phyloP scores from a whole-genome alignment of 2,113 vertebrate genomes.

The Nycticryphes semicollaris region DNA sequence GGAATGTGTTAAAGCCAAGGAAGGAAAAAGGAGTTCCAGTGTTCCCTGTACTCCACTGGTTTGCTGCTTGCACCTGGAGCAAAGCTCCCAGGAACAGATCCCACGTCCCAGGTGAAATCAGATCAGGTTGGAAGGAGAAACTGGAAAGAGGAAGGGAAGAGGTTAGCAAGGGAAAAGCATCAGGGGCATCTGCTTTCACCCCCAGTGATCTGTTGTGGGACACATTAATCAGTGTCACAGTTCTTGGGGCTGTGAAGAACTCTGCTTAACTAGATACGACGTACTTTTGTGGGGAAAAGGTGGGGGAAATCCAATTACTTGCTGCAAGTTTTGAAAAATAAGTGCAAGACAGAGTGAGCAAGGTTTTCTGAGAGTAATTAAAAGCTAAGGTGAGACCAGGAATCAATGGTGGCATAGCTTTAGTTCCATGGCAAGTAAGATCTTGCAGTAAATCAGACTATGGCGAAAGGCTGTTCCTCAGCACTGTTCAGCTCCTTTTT shows the following conservation, averaged over 20 bases:
- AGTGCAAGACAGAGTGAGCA: rapidly evolving
- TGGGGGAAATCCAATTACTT: not conserved
- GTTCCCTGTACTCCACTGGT: not conserved
- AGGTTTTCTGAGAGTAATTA: not conserved
- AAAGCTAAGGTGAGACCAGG: not conserved
- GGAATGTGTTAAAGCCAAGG: not conserved
- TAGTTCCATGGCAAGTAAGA: not conserved
- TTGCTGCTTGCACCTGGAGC: not conserved
- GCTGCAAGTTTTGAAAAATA: not conserved
- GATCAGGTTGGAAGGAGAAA: not conserved
- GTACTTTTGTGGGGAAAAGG: not conserved
- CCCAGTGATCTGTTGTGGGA: not conserved
- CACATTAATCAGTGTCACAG: not conserved
- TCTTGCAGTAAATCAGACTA: not conserved
- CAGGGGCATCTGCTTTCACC: not conserved
- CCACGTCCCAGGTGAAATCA: not conserved
- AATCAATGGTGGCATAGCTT: not conserved
- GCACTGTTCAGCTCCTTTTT: not conserved
- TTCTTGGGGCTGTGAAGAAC: not conserved
- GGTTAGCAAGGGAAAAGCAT: not conserved
- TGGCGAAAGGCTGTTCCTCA: not conserved
- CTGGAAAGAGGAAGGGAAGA: not conserved
- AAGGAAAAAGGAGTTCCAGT: not conserved
- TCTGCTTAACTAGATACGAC: not conserved
- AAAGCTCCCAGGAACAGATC: not conserved